Percentiles rank a stretch among this genome's conserved stretches.
Conservation (phyloP, 2,797 vertebrate species). For the Rousettus madagascariensis region DNA sequence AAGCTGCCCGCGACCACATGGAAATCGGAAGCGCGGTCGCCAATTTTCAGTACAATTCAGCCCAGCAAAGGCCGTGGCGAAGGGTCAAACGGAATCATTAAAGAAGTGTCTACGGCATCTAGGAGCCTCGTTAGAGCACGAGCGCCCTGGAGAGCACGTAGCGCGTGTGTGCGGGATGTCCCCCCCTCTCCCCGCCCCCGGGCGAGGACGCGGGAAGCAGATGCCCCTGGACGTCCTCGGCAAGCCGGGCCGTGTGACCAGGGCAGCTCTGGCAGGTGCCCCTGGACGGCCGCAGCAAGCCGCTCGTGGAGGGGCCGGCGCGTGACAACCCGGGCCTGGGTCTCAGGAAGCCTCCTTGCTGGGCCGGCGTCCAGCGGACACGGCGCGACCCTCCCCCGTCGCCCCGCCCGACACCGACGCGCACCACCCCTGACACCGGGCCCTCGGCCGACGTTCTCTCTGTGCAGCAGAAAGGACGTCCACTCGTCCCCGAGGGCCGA, state of each 20-base stretch:
- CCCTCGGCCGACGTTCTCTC: no score
- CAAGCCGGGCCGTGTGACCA: background rate
- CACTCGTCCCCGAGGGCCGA: background rate
- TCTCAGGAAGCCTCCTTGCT: background rate
- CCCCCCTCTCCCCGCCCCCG: background rate
- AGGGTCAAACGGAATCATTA: slow-evolving; percentile 72
- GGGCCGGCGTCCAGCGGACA: no score
- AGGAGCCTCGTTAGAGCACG: slow-evolving; percentile 64
- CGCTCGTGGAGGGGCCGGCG: no score
- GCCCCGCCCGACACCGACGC: no score
- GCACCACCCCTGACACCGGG: no score
- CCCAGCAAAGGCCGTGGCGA: slow-evolving; percentile 48
- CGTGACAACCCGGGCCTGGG: no score
- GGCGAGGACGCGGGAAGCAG: background rate
- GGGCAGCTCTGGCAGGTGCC: no score
- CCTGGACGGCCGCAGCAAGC: background rate
- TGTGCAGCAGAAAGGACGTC: background rate
- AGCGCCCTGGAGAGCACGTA: slow-evolving; percentile 57
- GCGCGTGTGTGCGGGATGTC: background rate
- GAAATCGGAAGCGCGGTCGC: background rate
- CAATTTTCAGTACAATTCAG: slow-evolving; percentile 21
- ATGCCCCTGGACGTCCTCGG: background rate
- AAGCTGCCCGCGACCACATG: background rate
- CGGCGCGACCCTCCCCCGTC: no score
- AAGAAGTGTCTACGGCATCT: slow-evolving; percentile 62